Evolutionary conservation across 1,140 invertebrate species (phyloP), one percentile per base, ranked within the genome.

Genomic region (Streblospio benedicti): DNA sequence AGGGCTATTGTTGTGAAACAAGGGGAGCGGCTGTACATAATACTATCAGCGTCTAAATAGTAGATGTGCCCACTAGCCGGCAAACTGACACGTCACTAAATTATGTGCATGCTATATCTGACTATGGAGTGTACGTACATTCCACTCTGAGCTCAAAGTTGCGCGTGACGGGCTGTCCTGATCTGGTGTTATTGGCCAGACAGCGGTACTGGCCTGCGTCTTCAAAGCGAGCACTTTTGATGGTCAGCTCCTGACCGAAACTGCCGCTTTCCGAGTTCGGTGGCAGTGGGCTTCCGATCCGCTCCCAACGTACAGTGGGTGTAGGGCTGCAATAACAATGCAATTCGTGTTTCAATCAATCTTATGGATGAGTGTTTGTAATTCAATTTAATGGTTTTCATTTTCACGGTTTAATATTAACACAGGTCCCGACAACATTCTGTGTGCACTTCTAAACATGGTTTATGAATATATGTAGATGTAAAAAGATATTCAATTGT

Each of bases 161-260:
- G 0, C 47, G 50, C 4, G 32, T 32, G 18, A 25, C 38, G 0
- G 41, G 82, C 0, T 87, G 86, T 30, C 84, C 80, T 16, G 90
- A 90, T 4, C 91, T 88, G 35, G 91, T 91, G 77, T 95, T 95
- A 61, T 86, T 90, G 16, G 88, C 90, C 65, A 91, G 89, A 74
- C 92, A 96, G 1, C 89, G 90, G 71, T 95, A 96, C 9, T 81
- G 81, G 49, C 91, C 92, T 70, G 86, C 83, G 76, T 96, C 92
- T 50, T 90, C 85, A 69, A 91, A 91, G 63, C 85, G 85, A 0
- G 90, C 86, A 65, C 88, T 84, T 64, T 86, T 86, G 63, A 97
- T 93, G 16, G 91, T 80, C 54, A 97, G 78, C 9, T 90, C 93
- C 78, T 95, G 95, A 2, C 92, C 92, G 79, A 93, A 95, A 77